Conservation (phyloP, 2,113 vertebrate species). For the Cryptotis parvus region DNA sequence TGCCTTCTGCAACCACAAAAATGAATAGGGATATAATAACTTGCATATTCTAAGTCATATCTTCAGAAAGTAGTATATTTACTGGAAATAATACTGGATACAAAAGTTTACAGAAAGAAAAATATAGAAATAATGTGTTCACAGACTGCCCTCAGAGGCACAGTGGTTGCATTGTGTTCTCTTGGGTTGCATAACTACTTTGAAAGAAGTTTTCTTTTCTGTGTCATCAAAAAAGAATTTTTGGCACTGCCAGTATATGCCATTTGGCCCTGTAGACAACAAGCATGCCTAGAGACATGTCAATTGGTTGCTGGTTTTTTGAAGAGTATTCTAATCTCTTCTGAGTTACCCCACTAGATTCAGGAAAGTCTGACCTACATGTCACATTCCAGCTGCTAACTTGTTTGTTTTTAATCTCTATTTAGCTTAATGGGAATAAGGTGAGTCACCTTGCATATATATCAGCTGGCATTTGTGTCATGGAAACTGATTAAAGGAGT, state of each 20-base stretch:
- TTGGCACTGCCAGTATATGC: conserved; percentile 4
- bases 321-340: conserved; percentile 51
- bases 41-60: neutral
- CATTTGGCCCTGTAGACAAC: conserved; percentile 13
- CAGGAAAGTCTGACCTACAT: conserved; percentile 32
- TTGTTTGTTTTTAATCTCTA: conserved; percentile 55
- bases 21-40: conserved; percentile 30
- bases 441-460: conserved; percentile 9
- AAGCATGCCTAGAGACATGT: conserved; percentile 18
- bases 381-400: conserved; percentile 56
- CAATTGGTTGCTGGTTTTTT: conserved; percentile 43
- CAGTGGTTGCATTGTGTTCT: conserved; percentile 37
- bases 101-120: conserved; percentile 51
- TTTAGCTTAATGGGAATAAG: conserved; percentile 57
- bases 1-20: neutral
- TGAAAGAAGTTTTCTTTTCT: conserved; percentile 62
- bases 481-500: conserved; percentile 60
- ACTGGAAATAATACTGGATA: conserved; percentile 16
- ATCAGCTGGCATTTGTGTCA: conserved; percentile 46
- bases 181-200: conserved; percentile 28
- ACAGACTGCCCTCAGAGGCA: neutral
- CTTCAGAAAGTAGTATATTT: conserved; percentile 16
- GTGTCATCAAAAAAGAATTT: conserved; percentile 64
- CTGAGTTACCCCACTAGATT: conserved; percentile 21
- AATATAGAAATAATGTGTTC: conserved; percentile 49